These are phyloP conservation scores for Drosophila navojoa DNA, from an alignment of 1,140 invertebrate genomes.

Conservation along the genomic window DNA sequence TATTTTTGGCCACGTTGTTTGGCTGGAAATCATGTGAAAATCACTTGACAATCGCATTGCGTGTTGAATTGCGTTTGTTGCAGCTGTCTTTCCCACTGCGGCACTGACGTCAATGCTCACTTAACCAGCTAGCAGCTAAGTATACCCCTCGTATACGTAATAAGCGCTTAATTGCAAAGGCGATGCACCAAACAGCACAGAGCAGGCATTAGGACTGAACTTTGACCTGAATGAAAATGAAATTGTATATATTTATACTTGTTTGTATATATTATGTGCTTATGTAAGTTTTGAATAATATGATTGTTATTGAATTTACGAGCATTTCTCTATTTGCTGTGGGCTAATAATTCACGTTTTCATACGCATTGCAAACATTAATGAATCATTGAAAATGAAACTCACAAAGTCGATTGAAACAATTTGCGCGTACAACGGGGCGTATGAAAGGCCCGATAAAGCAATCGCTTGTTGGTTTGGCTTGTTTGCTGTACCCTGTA, in stretches of 20 bases:
- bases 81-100: slow-evolving; percentile 17
- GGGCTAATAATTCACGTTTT: slow-evolving; percentile 8
- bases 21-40: slow-evolving; percentile 2
- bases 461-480: slow-evolving; percentile 10
- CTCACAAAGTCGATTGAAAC: slow-evolving; percentile 32
- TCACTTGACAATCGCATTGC: slow-evolving; percentile 16
- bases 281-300: too few species aligned
- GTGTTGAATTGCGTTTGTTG: slow-evolving; percentile 18
- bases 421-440: slow-evolving; percentile 44
- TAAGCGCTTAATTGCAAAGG: background rate
- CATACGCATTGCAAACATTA: slow-evolving; percentile 5
- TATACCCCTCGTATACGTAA: slow-evolving; percentile 15
- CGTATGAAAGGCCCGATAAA: slow-evolving; percentile 41
- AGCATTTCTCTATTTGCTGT: background rate
- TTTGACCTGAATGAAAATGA: background rate
- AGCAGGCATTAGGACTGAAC: background rate
- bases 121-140: slow-evolving; percentile 32
- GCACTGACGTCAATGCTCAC: slow-evolving; percentile 57
- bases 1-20: slow-evolving; percentile 6
- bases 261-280: background rate
- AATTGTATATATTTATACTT: background rate
- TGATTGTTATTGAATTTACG: background rate
- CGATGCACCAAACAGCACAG: background rate
- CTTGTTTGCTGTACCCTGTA: background rate
- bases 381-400: slow-evolving; percentile 56